Evolutionary conservation across 2,888 invertebrate species (phyloP).

Genomic region (Yponomeuta sedellus): DNA sequence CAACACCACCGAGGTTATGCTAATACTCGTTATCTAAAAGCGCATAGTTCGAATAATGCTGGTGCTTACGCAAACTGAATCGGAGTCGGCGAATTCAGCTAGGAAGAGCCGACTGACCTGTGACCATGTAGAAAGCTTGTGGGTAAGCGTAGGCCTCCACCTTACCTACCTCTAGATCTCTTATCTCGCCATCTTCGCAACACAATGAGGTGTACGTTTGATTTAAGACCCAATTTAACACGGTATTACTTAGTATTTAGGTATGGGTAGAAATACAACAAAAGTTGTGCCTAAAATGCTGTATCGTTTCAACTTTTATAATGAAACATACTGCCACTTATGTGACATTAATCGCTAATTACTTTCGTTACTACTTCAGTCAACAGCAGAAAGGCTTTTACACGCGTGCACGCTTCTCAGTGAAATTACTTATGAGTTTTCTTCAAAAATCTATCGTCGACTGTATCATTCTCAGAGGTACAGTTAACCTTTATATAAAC

Average conservation of each 20-base stretch:
- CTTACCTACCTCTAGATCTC: neutral
- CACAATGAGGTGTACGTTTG: neutral
- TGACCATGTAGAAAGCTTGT: slow-evolving; percentile 23
- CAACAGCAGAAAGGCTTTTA: too few species aligned
- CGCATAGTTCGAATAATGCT: neutral
- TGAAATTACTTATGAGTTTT: too few species aligned
- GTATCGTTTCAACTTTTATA: too few species aligned
- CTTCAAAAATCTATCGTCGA: too few species aligned
- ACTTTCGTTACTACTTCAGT: too few species aligned
- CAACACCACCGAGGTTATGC: neutral
- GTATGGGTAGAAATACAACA: too few species aligned
- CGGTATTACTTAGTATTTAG: neutral
- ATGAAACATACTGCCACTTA: too few species aligned
- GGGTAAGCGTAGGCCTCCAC: neutral
- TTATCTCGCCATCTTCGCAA: neutral
- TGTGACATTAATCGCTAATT: too few species aligned
- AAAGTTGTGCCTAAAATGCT: too few species aligned
- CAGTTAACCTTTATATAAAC: too few species aligned
- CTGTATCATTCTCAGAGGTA: too few species aligned
- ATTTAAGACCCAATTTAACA: neutral
- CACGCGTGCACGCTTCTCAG: too few species aligned
- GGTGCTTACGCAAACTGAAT: neutral
- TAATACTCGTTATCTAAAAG: neutral
- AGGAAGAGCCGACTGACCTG: slow-evolving; percentile 8
- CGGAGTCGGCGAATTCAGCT: neutral